A percentile compares a stretch with the other conserved stretches of the same genome.
These are phyloP conservation scores for Laspeyria flexula DNA, from an alignment of 2,888 invertebrate species.

Conservation along the genomic window DNA sequence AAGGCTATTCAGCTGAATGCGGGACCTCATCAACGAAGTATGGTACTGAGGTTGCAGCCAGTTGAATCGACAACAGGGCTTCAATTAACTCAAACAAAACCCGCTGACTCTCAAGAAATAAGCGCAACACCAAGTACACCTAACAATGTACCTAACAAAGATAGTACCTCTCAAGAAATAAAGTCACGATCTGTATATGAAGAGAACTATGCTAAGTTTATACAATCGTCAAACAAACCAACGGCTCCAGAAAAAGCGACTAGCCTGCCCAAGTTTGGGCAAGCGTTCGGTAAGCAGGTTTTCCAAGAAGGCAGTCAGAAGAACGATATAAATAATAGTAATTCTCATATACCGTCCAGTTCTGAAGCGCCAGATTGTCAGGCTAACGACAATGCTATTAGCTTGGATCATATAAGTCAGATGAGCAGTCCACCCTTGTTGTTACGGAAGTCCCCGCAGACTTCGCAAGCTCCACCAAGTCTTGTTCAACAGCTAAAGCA, in stretches of 20 bases:
- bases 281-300: conserved; percentile 91
- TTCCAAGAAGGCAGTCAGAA: conserved; percentile 81
- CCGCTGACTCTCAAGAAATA: conserved; percentile 62
- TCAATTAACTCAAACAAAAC: conserved; percentile 53
- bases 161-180: conserved; percentile 66
- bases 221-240: conserved; percentile 73
- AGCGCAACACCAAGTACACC: conserved; percentile 50
- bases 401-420: conserved; percentile 70
- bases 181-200: conserved; percentile 83
- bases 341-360: conserved; percentile 53
- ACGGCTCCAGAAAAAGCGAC: conserved; percentile 73
- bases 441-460: conserved; percentile 65
- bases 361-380: conserved; percentile 63
- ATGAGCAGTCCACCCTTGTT: conserved; percentile 74
- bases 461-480: conserved; percentile 67
- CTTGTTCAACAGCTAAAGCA: conserved; percentile 82
- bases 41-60: conserved; percentile 80
- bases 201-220: conserved; percentile 85
- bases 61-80: conserved; percentile 71
- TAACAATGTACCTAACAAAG: conserved; percentile 51
- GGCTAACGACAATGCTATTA: conserved; percentile 65
- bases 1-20: conserved; percentile 85
- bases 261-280: conserved; percentile 91
- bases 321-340: conserved; percentile 60
- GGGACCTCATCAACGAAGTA: conserved; percentile 79